Base-by-base conservation (phyloP, 92 coral and sea anemone species). In the Heliopora coerulea region DNA sequence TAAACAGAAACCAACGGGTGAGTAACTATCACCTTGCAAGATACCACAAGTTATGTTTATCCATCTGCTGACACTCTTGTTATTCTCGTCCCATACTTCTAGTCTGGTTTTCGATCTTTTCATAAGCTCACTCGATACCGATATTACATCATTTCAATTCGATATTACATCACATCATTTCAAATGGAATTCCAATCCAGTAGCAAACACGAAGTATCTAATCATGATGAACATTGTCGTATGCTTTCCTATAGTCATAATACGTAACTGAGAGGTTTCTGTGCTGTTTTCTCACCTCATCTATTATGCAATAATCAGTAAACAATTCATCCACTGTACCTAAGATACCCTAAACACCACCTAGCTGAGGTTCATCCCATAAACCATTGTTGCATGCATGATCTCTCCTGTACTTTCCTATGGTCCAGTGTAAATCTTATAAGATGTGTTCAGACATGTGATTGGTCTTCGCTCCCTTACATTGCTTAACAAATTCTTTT, bases 21-120 rank as follows among this genome's bases (percentile, higher is more conserved):
- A n/a, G n/a, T n/a, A n/a, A n/a, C n/a, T n/a, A n/a, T n/a, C n/a
- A n/a, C n/a, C n/a, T n/a, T n/a, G n/a, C n/a, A n/a, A n/a, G n/a
- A n/a, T n/a, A n/a, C 42, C 42, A 4, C 42, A 37, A 4, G 42
- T 4, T 37, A 37, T 37, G 4, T 37, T 4, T 37, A 37, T 37
- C 42, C 42, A 37, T 37, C 42, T 37, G 42, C 42, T 37, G 6
- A 11, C 11, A 4, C 4, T 37, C 42, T 37, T 37, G 25, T 67
- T 66, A 54, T 29, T 67, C 35, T 39, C 33, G 29, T 26, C 39
- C 8, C 37, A n/a, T n/a, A 73, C 34, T 34, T 80, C 84, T 13
- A 80, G 57, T 58, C 84, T 80, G 17, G 84, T 80, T 57, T 58
- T 80, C 81, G 81, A 14, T n/a, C n/a, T n/a, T n/a, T n/a, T n/a